Percentiles rank a stretch among this genome's conserved stretches.
Conservation (phyloP, 2,113 vertebrate genomes). For the Sinocyclocheilus rhinocerous region DNA sequence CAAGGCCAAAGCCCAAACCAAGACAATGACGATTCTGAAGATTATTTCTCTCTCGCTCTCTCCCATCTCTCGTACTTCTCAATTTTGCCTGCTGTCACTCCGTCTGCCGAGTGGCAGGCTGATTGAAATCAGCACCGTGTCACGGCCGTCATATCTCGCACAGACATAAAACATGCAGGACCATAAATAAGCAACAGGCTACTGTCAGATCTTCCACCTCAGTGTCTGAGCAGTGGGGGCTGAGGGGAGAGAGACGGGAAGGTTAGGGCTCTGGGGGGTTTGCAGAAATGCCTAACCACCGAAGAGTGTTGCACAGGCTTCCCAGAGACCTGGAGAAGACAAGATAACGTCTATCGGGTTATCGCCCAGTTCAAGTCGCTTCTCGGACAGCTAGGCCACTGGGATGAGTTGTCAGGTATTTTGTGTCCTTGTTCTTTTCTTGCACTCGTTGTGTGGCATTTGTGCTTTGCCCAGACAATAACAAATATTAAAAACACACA, state of each 20-base stretch:
- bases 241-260: conserved; percentile 83
- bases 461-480: not conserved
- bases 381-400: conserved; percentile 83
- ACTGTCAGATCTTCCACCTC: conserved; percentile 93
- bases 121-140: conserved; percentile 99
- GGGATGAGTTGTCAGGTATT: conserved; percentile 72
- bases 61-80: conserved; percentile 46
- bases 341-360: conserved; percentile 99
- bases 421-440: conserved; percentile 62
- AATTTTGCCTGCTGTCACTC: conserved; percentile 75
- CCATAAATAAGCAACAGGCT: conserved; percentile 99
- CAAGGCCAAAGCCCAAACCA: conserved; percentile 73
- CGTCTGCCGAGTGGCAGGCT: conserved; percentile 79
- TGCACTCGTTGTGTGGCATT: conserved; percentile 14
- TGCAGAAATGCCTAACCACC: conserved; percentile 87
- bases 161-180: conserved; percentile 98
- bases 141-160: conserved; percentile 94
- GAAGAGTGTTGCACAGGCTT: conserved; percentile 94
- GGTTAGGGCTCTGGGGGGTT: conserved; percentile 93
- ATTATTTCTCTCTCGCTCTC: conserved; percentile 47
- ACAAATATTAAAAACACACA: not conserved
- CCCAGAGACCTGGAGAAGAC: conserved; percentile 87
- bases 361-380: conserved; percentile 92
- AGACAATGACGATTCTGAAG: conserved; percentile 73
- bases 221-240: conserved; percentile 77